Conservation (phyloP, 2,113 vertebrate genomes). For the Vulpes vulpes region DNA sequence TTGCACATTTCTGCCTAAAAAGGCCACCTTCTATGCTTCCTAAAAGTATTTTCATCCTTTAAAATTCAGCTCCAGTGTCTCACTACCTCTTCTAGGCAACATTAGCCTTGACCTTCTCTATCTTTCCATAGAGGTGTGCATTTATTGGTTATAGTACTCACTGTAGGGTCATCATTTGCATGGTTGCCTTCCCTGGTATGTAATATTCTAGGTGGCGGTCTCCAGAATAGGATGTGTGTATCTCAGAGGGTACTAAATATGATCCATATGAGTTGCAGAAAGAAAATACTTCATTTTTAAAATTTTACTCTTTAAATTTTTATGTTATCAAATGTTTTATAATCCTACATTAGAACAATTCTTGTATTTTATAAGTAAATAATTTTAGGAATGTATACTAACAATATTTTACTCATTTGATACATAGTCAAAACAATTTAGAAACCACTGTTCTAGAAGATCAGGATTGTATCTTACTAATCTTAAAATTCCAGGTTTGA, state of each 20-base stretch:
- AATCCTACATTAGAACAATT: constrained; percentile 21
- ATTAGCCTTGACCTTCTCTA: neutral
- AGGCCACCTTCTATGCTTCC: neutral
- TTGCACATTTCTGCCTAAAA: neutral
- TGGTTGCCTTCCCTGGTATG: neutral
- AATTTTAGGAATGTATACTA: neutral
- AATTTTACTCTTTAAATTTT: neutral
- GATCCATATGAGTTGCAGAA: neutral
- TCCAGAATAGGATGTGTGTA: neutral
- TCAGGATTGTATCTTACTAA: neutral
- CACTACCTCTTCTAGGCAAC: neutral
- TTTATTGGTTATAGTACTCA: neutral
- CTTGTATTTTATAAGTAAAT: constrained; percentile 45
- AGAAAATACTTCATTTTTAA: neutral
- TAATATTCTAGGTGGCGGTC: neutral
- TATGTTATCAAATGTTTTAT: neutral
- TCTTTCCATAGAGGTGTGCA: neutral
- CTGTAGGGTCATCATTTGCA: neutral
- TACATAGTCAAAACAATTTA: constrained; percentile 7
- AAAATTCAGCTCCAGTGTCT: constrained; percentile 13
- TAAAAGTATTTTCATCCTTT: constrained; percentile 5
- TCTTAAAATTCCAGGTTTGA: neutral
- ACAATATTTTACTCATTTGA: constrained; percentile 17
- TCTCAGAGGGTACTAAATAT: neutral
- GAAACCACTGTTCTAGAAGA: neutral